phyloP scores from a whole-genome alignment of 2,113 vertebrate genomes.

The Carollia perspicillata region DNA sequence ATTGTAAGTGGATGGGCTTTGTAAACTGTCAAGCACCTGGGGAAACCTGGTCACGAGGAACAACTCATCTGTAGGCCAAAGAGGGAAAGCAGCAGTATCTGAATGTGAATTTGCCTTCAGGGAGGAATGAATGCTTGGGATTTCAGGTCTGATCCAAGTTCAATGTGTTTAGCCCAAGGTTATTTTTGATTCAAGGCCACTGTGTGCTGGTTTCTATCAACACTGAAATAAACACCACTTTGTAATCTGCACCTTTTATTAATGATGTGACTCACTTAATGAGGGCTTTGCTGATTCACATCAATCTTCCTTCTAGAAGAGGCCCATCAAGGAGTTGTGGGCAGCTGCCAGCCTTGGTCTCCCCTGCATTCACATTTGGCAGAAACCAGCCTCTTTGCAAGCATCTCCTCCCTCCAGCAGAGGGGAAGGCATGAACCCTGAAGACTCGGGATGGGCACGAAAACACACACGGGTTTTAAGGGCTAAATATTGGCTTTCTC shows the following conservation, averaged over 20 bases:
- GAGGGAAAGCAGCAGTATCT: not conserved
- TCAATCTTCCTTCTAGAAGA: constrained; percentile 62
- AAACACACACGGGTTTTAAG: not conserved
- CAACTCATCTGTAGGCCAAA: not conserved
- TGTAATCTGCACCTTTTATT: constrained; percentile 63
- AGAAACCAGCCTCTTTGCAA: not conserved
- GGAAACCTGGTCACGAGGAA: not conserved
- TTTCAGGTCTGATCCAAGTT: constrained; percentile 29
- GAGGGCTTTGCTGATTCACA: constrained; percentile 62
- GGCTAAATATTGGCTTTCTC: not conserved
- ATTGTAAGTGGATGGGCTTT: not conserved
- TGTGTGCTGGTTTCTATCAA: constrained; percentile 57
- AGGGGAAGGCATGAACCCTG: not conserved
- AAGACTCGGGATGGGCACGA: not conserved
- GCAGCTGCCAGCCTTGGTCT: constrained; percentile 59
- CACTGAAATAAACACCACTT: constrained; percentile 63
- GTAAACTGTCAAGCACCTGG: not conserved
- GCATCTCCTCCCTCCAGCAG: not conserved
- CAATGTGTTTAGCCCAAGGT: not conserved
- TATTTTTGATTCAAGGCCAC: not conserved
- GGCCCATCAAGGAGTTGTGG: constrained; percentile 36
- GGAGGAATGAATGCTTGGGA: not conserved
- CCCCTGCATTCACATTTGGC: not conserved
- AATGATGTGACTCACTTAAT: constrained; percentile 58
- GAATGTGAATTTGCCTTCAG: not conserved